A percentile compares a stretch with the other conserved stretches of the same genome.
phyloP scores from a whole-genome alignment of 2,113 vertebrate genomes.

The Otolemur garnettii region DNA sequence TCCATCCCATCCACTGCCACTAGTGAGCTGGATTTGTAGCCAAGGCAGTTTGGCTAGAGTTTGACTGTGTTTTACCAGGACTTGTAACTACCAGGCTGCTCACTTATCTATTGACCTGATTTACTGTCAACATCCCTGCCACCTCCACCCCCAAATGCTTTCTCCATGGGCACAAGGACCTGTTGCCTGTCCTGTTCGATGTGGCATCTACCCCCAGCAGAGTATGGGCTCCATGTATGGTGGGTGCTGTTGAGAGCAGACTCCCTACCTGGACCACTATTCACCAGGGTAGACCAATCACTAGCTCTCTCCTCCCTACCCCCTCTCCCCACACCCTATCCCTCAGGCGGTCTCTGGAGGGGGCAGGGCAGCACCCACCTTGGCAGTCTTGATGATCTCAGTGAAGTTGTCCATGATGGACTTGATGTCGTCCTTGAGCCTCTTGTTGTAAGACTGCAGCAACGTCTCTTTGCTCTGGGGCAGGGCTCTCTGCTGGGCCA shows the following conservation, averaged over 20 bases:
- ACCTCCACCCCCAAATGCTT: no score
- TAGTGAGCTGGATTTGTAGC: rapidly evolving
- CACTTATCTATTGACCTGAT: not conserved
- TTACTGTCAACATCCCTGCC: rapidly evolving
- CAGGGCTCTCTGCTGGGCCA: slow-evolving; percentile 93
- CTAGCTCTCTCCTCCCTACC: not conserved
- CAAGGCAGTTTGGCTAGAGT: rapidly evolving
- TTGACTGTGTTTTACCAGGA: rapidly evolving
- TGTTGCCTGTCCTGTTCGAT: not conserved
- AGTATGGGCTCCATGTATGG: rapidly evolving
- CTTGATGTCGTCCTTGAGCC: slow-evolving; percentile 96
- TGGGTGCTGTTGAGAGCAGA: not conserved
- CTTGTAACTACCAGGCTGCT: rapidly evolving
- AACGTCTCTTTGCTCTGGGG: slow-evolving; percentile 97
- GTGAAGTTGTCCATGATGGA: slow-evolving; percentile 98
- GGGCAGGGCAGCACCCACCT: slow-evolving; percentile 86
- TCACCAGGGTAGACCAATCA: rapidly evolving
- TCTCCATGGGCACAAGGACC: rapidly evolving
- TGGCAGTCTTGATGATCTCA: slow-evolving; percentile 96
- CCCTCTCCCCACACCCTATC: not conserved
- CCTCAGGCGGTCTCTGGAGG: not conserved
- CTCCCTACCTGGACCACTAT: not conserved
- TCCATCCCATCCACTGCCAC: no score
- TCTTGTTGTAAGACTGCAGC: slow-evolving; percentile 98
- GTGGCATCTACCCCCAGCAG: no score